Evolutionary conservation across 2,888 invertebrate species (phyloP), one percentile per base, ranked within the genome.

Genomic region (Gibbula magus): DNA sequence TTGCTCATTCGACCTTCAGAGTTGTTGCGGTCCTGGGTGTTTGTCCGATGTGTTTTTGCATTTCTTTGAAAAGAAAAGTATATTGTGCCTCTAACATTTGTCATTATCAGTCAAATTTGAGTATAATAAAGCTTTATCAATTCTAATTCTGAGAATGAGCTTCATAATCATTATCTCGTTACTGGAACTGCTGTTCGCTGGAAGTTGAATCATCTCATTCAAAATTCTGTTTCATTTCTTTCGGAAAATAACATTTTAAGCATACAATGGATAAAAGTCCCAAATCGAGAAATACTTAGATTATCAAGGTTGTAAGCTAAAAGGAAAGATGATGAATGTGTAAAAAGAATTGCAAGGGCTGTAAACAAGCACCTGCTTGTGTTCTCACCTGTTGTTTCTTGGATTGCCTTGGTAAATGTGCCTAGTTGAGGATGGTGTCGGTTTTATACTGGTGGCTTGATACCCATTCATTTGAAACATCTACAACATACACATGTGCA

Each of bases 391-490:
- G 75, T 85, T 87, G 81, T 85, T 84, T 74, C 84, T 88, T 25
- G 82, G 78, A 73, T 79, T 86, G 80, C 75, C 83, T 52, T 76
- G 79, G 81, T 84, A 88, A 39, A 83, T 83, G 73, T 83, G 86
- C 76, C 89, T 84, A 32, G 83, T 83, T 22, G 86, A 81, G 32
- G 84, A 84, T 56, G 82, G 79, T n/a, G 78, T 74, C 32, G 88
- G 81, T 77, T 89, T 89, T 16, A 90, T 86, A 80, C 85, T 86
- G 20, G 89, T 88, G 51, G 90, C 87, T 75, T 89, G 89, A 82
- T 89, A 89, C 45, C 90, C 90, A 78, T 90, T 90, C 83, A 89
- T 88, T 7, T 88, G 87, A 66, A 90, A 85, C 75, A 89, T 89
- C 90, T 90, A 82, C 2, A 83, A 84, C 22, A 52, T 66, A 79